phyloP scores from a whole-genome alignment of 2,113 vertebrate genomes.

The Platichthys stellatus region DNA sequence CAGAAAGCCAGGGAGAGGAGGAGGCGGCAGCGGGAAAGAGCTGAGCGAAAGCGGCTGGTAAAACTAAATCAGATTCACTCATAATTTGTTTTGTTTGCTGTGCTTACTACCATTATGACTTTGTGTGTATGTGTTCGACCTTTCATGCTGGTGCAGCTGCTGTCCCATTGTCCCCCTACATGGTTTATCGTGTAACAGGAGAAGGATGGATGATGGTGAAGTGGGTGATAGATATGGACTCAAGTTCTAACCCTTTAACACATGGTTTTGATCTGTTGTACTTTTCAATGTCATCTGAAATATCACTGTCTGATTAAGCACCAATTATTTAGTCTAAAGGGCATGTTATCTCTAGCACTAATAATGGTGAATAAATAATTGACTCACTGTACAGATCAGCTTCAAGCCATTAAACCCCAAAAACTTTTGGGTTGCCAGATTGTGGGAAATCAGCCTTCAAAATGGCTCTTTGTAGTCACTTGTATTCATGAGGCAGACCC shows the following conservation, averaged over 20 bases:
- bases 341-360: background rate
- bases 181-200: constrained; percentile 1
- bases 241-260: background rate
- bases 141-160: background rate
- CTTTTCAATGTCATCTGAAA: background rate
- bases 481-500: background rate
- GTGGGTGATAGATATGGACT: constrained; percentile 28
- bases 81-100: background rate
- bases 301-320: background rate
- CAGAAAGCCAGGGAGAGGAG: constrained; percentile 89
- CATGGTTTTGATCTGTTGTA: background rate
- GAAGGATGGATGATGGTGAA: constrained; percentile 5
- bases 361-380: background rate
- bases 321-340: background rate
- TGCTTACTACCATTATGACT: too few relatives aligned
- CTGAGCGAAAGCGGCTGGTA: constrained; percentile 94
- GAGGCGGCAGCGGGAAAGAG: constrained; percentile 86
- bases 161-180: constrained; percentile 9
- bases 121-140: background rate
- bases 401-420: too few relatives aligned
- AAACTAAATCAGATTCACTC: constrained; percentile 18
- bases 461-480: background rate
- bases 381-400: background rate
- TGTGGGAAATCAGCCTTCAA: background rate
- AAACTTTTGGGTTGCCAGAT: background rate